A percentile compares a stretch with the other conserved stretches of the same genome.
phyloP scores from a whole-genome alignment of 35 echinoderm and acorn worm genomes.

The Strongylocentrotus purpuratus region DNA sequence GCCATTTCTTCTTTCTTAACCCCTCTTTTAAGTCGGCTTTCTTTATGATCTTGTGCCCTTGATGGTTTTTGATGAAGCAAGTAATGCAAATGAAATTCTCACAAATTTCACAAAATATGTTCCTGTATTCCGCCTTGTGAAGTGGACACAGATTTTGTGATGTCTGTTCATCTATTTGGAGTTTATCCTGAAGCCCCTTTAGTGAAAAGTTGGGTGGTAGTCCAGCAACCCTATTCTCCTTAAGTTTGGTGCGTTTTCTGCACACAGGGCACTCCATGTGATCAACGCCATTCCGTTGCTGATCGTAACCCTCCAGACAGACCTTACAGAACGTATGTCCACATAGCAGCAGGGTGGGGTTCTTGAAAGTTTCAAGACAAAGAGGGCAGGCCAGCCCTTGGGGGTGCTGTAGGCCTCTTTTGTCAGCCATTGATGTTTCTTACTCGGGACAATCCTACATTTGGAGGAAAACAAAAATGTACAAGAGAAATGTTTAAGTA shows the following conservation, averaged over 20 bases:
- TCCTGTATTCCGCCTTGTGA: neutral
- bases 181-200: neutral
- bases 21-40: neutral
- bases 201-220: neutral
- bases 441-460: neutral
- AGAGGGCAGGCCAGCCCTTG: constrained; percentile 7
- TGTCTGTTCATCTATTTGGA: neutral
- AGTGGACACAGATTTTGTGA: neutral
- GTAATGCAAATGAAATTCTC: neutral
- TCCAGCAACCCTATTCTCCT: neutral
- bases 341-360: neutral
- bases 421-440: neutral
- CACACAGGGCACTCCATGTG: constrained; percentile 24
- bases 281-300: neutral
- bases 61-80: neutral
- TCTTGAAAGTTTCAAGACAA: neutral
- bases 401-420: neutral
- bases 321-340: constrained; percentile 28
- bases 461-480: neutral
- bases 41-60: neutral
- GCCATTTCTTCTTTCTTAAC: neutral
- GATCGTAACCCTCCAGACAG: neutral
- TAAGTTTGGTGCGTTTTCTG: neutral
- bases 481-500: too few relatives aligned
- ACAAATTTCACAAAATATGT: neutral